These are phyloP conservation scores for Stictocephala bisonia DNA, from an alignment of 2,888 invertebrate species.

Conservation along the genomic window DNA sequence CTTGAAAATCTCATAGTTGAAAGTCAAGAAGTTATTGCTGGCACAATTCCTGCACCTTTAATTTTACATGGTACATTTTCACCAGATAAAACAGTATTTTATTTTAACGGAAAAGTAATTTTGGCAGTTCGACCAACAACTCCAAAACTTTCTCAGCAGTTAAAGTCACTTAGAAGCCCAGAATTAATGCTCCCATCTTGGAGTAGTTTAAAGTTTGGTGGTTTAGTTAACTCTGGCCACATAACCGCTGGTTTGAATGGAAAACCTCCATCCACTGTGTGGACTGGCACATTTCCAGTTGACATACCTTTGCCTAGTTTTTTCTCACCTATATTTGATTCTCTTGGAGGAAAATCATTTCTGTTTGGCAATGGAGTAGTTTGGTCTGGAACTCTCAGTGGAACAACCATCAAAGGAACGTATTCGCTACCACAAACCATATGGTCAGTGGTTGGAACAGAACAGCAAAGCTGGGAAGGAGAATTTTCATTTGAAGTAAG, in stretches of 20 bases:
- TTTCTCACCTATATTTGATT: slow-evolving; percentile 45
- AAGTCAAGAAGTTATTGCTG: slow-evolving; percentile 44
- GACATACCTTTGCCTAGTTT: slow-evolving; percentile 51
- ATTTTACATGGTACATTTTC: slow-evolving; percentile 52
- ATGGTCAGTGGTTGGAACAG: not conserved
- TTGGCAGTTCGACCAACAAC: slow-evolving; percentile 23
- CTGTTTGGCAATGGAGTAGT: slow-evolving; percentile 51
- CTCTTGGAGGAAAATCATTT: slow-evolving; percentile 36
- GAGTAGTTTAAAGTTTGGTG: slow-evolving; percentile 32
- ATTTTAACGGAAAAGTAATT: slow-evolving; percentile 45
- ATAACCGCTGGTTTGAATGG: slow-evolving; percentile 44
- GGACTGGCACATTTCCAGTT: slow-evolving; percentile 53
- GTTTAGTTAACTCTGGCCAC: slow-evolving; percentile 53
- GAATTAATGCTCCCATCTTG: not conserved
- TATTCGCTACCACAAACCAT: slow-evolving; percentile 52
- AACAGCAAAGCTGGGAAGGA: slow-evolving; percentile 31
- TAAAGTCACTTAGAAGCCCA: slow-evolving; percentile 22
- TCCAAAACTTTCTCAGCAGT: slow-evolving; percentile 23
- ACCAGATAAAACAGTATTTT: slow-evolving; percentile 48
- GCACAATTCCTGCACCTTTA: slow-evolving; percentile 44
- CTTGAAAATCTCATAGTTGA: slow-evolving; percentile 43
- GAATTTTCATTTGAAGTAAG: slow-evolving; percentile 35
- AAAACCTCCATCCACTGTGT: slow-evolving; percentile 46
- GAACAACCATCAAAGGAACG: slow-evolving; percentile 50
- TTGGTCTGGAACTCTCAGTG: slow-evolving; percentile 53